Base-by-base conservation (phyloP, 2,888 invertebrate species). In the Watsonalla binaria region DNA sequence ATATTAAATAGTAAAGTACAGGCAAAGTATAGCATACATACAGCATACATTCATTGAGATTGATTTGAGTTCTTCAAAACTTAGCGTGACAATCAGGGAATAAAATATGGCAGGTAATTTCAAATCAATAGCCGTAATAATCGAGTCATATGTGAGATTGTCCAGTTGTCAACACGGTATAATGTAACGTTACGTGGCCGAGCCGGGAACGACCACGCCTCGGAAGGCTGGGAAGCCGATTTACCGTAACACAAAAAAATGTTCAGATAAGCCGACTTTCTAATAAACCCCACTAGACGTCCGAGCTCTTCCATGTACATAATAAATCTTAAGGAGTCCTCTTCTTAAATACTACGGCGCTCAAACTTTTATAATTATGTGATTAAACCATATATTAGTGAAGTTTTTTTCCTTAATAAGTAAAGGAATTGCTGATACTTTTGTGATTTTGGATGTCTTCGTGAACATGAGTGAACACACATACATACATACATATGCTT, bases 271-370 rank as follows among this genome's bases (percentile, higher is more conserved):
- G 82, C 84, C 86, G 82, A 84, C 89, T 87, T 87, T 90, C 88
- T 89, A 90, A 88, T 87, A 88, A 80, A 86, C 81, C 78, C 80
- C 74, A 74, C 80, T 75, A 80, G 78, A 82, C 75, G 74, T 75
- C 68, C 80, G 77, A 76, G 70, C 80, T 79, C 80, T 84, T 85
- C 82, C 86, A 81, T 84, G 82, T 87, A 84, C 78, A 83, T 86
- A 89, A 90, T 90, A 90, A 90, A 90, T 90, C 89, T 90, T 86
- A 78, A 86, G 78, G 76, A 83, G 84, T 80, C 82, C 82, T 80
- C 80, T 77, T 76, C 76, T 77, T 68, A 72, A 67, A 67, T 54
- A 59, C 78, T 77, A 68, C 61, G 80, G 64, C 71, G 64, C 80
- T 74, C 85, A 88, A 89, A 74, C 72, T 77, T 70, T 69, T 57